Evolutionary conservation across 2,888 invertebrate species (phyloP).

Genomic region (Isoperla grammatica): DNA sequence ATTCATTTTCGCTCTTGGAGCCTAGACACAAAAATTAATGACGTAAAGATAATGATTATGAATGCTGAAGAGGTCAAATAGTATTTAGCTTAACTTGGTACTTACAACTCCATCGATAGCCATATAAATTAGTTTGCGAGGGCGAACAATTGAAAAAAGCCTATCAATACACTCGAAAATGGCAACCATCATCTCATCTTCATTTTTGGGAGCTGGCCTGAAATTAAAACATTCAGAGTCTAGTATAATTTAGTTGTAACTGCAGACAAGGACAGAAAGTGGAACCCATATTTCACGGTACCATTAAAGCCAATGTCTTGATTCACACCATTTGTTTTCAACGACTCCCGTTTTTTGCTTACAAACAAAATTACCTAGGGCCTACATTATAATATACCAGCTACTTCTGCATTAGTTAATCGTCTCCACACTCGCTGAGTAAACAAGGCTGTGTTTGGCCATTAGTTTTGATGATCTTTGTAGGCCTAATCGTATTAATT

Average conservation of each 20-base stretch:
- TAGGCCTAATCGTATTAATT: too few species aligned
- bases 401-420: too few species aligned
- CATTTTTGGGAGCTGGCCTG: slow-evolving; percentile 90
- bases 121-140: slow-evolving; percentile 93
- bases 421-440: too few species aligned
- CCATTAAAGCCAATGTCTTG: too few species aligned
- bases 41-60: too few species aligned
- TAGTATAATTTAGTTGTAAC: not conserved
- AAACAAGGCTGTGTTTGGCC: too few species aligned
- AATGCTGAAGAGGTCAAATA: not conserved
- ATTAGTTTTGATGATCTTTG: too few species aligned
- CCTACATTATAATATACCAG: too few species aligned
- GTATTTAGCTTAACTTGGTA: slow-evolving; percentile 32
- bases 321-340: too few species aligned
- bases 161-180: slow-evolving; percentile 99
- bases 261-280: not conserved
- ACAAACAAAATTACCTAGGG: too few species aligned
- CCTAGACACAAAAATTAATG: slow-evolving; percentile 46
- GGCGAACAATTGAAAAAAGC: slow-evolving; percentile 86
- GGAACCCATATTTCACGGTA: too few species aligned
- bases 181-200: slow-evolving; percentile 99
- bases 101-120: slow-evolving; percentile 96
- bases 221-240: slow-evolving; percentile 21
- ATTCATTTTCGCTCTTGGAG: slow-evolving; percentile 99
- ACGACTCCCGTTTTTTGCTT: too few species aligned